phyloP scores from a whole-genome alignment of 2,888 invertebrate species.

The Craniophora ligustri region DNA sequence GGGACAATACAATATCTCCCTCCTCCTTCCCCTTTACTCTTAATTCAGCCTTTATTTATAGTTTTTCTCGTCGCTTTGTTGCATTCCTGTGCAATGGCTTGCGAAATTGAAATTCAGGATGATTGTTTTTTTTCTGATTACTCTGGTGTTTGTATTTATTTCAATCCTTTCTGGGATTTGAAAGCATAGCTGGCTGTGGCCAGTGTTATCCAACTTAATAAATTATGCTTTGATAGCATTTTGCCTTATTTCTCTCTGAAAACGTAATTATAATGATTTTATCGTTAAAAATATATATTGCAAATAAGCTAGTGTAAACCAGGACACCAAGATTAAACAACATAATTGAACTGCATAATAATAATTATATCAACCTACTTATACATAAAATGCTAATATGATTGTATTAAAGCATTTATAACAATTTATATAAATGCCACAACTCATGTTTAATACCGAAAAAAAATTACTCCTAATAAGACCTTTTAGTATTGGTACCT shows the following conservation, averaged over 20 bases:
- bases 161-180: slow-evolving; percentile 15
- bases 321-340: too few species aligned
- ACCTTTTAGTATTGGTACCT: slow-evolving; percentile 6
- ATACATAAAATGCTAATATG: slow-evolving; percentile 7
- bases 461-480: slow-evolving; percentile 5
- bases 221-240: too few species aligned
- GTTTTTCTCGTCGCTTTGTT: slow-evolving; percentile 10
- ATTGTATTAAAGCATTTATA: not conserved
- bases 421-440: slow-evolving; percentile 1
- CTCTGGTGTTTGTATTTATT: slow-evolving; percentile 4
- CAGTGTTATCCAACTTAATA: too few species aligned
- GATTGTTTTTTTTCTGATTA: slow-evolving; percentile 16
- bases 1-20: too few species aligned
- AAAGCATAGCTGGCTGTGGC: not conserved
- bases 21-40: not conserved
- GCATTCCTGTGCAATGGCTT: slow-evolving; percentile 35
- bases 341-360: too few species aligned
- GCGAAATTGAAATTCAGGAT: slow-evolving; percentile 39
- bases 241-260: too few species aligned
- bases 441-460: not conserved
- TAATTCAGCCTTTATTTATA: slow-evolving; percentile 9
- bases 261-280: too few species aligned
- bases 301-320: too few species aligned
- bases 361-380: too few species aligned
- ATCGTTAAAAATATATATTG: too few species aligned